phyloP scores from a whole-genome alignment of 2,888 invertebrate species.

The Morpho achilles region DNA sequence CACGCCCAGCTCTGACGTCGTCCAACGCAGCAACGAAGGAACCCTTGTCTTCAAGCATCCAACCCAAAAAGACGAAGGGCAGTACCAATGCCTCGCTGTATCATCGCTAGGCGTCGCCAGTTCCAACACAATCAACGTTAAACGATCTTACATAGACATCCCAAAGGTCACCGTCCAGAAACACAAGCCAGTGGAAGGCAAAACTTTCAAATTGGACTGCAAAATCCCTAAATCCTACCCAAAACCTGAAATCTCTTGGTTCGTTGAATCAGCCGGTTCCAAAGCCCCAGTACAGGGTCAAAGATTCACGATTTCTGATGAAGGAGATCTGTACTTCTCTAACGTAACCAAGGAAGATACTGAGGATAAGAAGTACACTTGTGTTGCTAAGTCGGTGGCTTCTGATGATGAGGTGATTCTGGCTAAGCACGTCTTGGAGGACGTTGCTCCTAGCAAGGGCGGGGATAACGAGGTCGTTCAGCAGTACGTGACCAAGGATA shows the following conservation, averaged over 20 bases:
- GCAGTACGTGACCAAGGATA: constrained; percentile 50
- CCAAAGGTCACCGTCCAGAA: constrained; percentile 37
- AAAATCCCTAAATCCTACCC: constrained; percentile 51
- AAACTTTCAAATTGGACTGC: constrained; percentile 53
- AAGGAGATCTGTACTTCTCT: constrained; percentile 54
- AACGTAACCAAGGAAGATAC: constrained; percentile 50
- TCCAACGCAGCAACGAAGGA: constrained; percentile 44
- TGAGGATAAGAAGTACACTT: constrained; percentile 47
- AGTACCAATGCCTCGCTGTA: constrained; percentile 53
- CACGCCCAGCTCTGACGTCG: constrained; percentile 31
- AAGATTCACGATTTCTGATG: constrained; percentile 49
- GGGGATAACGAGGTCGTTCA: constrained; percentile 44
- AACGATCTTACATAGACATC: constrained; percentile 39
- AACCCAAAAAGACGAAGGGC: constrained; percentile 45
- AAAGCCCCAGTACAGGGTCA: constrained; percentile 37
- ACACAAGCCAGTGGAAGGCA: constrained; percentile 51
- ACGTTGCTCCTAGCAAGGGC: neutral
- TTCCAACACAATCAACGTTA: constrained; percentile 42
- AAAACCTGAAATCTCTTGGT: constrained; percentile 53
- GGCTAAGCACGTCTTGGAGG: constrained; percentile 33
- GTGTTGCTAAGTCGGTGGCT: constrained; percentile 33
- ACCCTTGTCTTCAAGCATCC: constrained; percentile 50
- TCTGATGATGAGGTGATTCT: neutral
- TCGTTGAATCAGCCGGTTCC: constrained; percentile 38
- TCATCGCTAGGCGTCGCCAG: constrained; percentile 47